Base-by-base conservation (phyloP, 2,113 vertebrate species). In the Dinomys branickii region DNA sequence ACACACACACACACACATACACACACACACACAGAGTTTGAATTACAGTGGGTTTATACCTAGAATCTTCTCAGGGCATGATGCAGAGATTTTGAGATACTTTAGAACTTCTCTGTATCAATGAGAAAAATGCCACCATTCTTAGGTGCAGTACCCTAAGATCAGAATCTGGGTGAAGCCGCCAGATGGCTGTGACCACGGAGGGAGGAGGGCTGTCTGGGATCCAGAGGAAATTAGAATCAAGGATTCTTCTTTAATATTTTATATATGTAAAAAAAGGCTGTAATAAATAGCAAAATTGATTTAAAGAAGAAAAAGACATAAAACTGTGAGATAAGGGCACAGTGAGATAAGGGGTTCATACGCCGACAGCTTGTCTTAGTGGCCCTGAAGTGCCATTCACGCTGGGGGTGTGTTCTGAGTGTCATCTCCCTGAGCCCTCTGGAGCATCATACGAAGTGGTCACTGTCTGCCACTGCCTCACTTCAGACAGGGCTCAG, bases 41-140 rank as follows among this genome's bases (percentile, higher is more conserved):
- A 87, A 84, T 80, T 38, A 67, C 7, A 33, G 65, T 56, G 26
- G 30, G 38, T 26, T 58, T 47, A 33, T 81, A 44, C 50, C 33
- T 91, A 56, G 65, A 91, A 61, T 58, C 28, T n/a, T 69, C n/a
- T 91, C 47, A 85, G n/a, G 77, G 2, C 19, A 69, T 52, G 50
- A 88, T n/a, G 30, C 65, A 92, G 61, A 94, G 9, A n/a, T 50
- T 83, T n/a, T 58, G 75, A 97, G 61, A 9, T 81, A 22, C n/a
- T 85, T 65, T 85, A 95, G 88, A 88, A 84, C 14, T 77, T 92
- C 22, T 61, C 35, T 65, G 86, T 94, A 67, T 94, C 77, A 85
- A 0, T 47, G 59, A 44, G 61, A 44, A 75, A 61, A 81, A 69
- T 52, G 38, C 8, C 56, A 85, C 86, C 4, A 59, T 26, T 58